phyloP scores from a whole-genome alignment of 2,888 invertebrate species.

The Clepsis dumicolana region DNA sequence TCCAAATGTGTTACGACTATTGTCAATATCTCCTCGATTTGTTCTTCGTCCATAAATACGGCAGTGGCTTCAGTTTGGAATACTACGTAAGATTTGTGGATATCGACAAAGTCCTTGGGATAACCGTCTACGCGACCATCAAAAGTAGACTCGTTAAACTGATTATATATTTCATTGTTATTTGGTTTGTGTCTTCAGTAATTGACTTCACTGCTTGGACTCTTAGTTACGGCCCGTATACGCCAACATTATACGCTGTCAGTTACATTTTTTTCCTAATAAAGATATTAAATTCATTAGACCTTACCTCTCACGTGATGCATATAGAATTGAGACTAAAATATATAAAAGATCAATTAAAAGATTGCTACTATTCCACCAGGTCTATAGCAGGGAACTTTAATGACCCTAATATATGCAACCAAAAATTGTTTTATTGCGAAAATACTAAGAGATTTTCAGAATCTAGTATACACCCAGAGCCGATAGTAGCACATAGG shows the following conservation, averaged over 20 bases:
- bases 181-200: conserved; percentile 59
- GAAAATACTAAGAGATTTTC: conserved; percentile 30
- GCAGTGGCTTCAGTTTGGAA: conserved; percentile 58
- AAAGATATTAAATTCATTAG: conserved; percentile 69
- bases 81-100: conserved; percentile 65
- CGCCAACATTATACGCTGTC: conserved; percentile 56
- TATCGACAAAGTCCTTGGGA: conserved; percentile 64
- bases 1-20: conserved; percentile 66
- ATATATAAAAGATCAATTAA: conserved; percentile 59
- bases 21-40: conserved; percentile 68
- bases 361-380: conserved; percentile 52
- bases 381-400: conserved; percentile 29
- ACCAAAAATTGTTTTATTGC: conserved; percentile 59
- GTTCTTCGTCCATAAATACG: conserved; percentile 65
- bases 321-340: conserved; percentile 65
- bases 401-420: conserved; percentile 53
- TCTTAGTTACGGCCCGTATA: conserved; percentile 55
- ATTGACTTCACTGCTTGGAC: conserved; percentile 66
- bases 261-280: conserved; percentile 66
- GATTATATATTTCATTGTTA: conserved; percentile 51
- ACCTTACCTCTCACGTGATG: conserved; percentile 66
- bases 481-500: conserved; percentile 30
- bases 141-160: conserved; percentile 56
- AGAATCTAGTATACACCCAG: conserved; percentile 31
- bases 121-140: conserved; percentile 52